Conservation (phyloP, 2,797 vertebrate species). For the Garrulus glandarius region DNA sequence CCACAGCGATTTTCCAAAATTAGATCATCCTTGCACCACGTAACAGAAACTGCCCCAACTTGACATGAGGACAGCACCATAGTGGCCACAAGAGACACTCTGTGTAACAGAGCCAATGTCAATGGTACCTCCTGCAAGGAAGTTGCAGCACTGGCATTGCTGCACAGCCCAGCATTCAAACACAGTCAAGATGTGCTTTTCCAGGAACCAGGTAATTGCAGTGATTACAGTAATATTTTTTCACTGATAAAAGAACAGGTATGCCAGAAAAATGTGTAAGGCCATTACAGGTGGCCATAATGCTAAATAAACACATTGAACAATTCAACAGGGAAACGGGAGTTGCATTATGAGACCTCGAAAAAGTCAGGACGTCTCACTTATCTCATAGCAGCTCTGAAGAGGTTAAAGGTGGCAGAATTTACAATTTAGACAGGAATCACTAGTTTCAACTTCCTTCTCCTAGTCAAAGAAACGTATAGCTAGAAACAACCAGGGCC, state of each 20-base stretch:
- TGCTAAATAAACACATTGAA: not conserved
- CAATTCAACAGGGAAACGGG: not conserved
- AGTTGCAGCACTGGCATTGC: not conserved
- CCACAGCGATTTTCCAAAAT: not conserved
- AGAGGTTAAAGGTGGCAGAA: not conserved
- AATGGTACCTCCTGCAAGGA: fast-evolving
- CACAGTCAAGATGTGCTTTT: not conserved
- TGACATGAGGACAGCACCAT: not conserved
- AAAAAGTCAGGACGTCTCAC: fast-evolving
- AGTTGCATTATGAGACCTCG: not conserved
- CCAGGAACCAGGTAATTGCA: not conserved
- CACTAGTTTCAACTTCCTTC: not conserved
- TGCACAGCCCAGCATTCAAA: not conserved
- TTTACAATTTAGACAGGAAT: not conserved
- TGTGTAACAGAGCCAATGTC: fast-evolving
- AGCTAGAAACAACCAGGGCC: not conserved
- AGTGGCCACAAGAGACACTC: not conserved
- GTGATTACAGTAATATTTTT: not conserved
- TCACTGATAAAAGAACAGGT: not conserved
- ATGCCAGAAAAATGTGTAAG: not conserved
- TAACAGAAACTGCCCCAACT: not conserved
- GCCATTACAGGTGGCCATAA: not conserved
- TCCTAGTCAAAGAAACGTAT: not conserved
- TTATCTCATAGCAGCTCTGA: not conserved
- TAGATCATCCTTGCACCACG: not conserved